A percentile compares a stretch with the other conserved stretches of the same genome.
Evolutionary conservation across 1,140 invertebrate genomes (phyloP).

Genomic region (Apocrypta bakeri): DNA sequence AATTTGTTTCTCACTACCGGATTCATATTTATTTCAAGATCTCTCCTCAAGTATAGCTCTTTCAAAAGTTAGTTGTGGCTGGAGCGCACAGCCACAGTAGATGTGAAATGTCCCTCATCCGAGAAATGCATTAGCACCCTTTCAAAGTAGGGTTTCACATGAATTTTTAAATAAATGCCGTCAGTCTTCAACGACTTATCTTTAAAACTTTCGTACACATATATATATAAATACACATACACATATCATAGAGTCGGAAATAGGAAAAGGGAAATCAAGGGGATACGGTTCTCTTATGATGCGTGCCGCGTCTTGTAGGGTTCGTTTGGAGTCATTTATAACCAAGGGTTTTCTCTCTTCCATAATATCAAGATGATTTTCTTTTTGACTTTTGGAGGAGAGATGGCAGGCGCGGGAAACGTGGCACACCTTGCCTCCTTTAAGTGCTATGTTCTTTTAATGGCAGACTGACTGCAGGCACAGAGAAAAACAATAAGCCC

Average conservation of each 20-base stretch:
- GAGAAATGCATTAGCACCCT: constrained; percentile 41
- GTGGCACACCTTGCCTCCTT: constrained; percentile 3
- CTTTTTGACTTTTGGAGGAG: too few species aligned
- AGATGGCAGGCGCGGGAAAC: neutral
- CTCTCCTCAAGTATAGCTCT: neutral
- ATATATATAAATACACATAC: too few species aligned
- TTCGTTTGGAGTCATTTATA: constrained; percentile 31
- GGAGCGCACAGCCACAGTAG: too few species aligned
- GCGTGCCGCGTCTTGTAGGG: constrained; percentile 1
- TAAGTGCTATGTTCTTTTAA: neutral
- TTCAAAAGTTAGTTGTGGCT: neutral
- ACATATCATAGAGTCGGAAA: neutral
- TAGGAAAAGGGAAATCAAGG: constrained; percentile 6
- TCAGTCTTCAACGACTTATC: constrained; percentile 7
- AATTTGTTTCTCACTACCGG: neutral
- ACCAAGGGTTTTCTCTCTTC: neutral
- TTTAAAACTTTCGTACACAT: neutral
- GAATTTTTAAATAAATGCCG: constrained; percentile 42
- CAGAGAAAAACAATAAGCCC: neutral
- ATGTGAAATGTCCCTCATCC: constrained; percentile 28
- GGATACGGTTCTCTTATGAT: constrained; percentile 24
- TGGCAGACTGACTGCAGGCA: neutral
- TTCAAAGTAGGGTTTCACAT: constrained; percentile 26
- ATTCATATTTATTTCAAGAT: neutral
- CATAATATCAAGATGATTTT: too few species aligned